A percentile compares a stretch with the other conserved stretches of the same genome.
Evolutionary conservation across 2,888 invertebrate species (phyloP).

Genomic region (Sthenelais limicola): DNA sequence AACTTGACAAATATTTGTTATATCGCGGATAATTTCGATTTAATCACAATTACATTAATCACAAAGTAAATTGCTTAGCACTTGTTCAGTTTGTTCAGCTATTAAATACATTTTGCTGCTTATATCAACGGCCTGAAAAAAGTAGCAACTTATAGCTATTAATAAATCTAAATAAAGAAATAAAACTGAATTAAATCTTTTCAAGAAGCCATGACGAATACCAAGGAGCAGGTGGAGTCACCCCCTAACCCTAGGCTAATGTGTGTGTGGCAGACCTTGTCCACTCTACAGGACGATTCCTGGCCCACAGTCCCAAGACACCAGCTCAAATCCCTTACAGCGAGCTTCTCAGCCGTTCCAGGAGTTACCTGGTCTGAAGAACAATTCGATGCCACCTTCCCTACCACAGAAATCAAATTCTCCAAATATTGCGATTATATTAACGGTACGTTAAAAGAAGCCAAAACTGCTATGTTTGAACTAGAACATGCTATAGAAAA

Average conservation of each 20-base stretch:
- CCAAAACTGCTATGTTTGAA: not conserved
- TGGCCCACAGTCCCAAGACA: not conserved
- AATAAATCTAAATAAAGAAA: too few relatives aligned
- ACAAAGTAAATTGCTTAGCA: too few relatives aligned
- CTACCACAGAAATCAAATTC: not conserved
- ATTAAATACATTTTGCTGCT: too few relatives aligned
- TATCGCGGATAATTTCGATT: too few relatives aligned
- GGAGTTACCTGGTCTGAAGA: not conserved
- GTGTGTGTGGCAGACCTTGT: conserved; percentile 51
- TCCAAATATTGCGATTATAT: conserved; percentile 6
- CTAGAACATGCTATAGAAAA: conserved; percentile 26
- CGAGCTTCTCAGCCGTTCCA: not conserved
- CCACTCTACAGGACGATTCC: conserved; percentile 6
- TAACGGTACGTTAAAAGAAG: not conserved
- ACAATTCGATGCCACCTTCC: conserved; percentile 17
- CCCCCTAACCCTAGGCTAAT: conserved; percentile 40
- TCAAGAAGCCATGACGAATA: too few relatives aligned
- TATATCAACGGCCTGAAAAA: too few relatives aligned
- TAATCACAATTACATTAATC: too few relatives aligned
- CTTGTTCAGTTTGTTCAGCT: too few relatives aligned
- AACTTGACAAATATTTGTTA: too few relatives aligned
- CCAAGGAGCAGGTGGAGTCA: too few relatives aligned
- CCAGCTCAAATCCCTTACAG: not conserved
- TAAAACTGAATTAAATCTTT: too few relatives aligned
- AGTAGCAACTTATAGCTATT: too few relatives aligned